Percentiles rank a stretch among this genome's conserved stretches.
These are phyloP conservation scores for Myocastor coypus DNA, from an alignment of 2,113 vertebrate genomes.

Conservation along the genomic window DNA sequence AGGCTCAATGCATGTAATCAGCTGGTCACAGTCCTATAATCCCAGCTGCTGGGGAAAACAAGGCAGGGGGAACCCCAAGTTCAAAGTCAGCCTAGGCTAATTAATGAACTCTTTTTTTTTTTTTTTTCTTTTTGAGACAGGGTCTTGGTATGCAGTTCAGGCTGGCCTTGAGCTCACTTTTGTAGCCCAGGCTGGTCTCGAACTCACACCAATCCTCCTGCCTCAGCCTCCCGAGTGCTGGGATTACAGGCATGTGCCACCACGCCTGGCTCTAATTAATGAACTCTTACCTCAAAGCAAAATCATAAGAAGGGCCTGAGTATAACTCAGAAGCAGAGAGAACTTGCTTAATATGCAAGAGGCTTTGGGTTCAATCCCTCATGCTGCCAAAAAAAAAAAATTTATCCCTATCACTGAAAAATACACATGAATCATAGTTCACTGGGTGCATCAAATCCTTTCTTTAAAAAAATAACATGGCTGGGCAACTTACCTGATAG, in stretches of 20 bases:
- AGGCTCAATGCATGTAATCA: not conserved
- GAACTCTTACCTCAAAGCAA: not conserved
- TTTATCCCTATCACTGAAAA: not conserved
- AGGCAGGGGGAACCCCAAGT: not conserved
- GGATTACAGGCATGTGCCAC: no score
- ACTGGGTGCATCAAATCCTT: not conserved
- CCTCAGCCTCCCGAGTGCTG: no score
- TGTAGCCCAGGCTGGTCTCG: no score
- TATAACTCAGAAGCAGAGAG: not conserved
- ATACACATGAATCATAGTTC: not conserved
- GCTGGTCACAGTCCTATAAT: not conserved
- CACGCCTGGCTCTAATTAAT: no score
- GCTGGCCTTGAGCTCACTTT: no score
- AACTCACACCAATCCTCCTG: no score
- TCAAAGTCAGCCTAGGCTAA: not conserved
- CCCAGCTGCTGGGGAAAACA: not conserved
- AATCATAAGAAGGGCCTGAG: not conserved
- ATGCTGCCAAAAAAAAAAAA: not conserved
- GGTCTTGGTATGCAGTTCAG: no score
- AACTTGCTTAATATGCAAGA: not conserved
- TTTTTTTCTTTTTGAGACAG: no score
- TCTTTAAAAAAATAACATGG: not conserved
- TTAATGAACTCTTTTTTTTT: not conserved
- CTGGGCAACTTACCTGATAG: not conserved
- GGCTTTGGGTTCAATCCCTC: no score